Conservation (phyloP, 2,888 invertebrate species). For the Ariolimax columbianus region DNA sequence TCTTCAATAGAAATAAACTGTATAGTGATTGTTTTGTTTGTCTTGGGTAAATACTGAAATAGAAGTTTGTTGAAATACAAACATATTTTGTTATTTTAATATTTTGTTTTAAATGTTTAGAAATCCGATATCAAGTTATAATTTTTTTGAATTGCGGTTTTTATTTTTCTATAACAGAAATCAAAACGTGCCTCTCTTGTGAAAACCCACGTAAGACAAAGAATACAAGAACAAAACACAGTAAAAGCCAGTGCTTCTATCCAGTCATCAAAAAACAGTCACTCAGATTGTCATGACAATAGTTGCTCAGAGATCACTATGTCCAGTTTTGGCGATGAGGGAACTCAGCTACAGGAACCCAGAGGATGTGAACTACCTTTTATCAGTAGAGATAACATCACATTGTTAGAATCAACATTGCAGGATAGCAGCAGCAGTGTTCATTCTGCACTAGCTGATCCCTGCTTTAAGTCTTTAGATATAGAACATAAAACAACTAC, state of each 20-base stretch:
- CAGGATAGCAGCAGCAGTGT: not conserved
- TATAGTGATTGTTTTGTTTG: too few relatives aligned
- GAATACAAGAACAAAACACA: conserved; percentile 50
- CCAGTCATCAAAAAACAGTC: not conserved
- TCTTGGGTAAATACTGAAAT: too few relatives aligned
- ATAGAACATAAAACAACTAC: not conserved
- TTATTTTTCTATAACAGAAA: conserved; percentile 59
- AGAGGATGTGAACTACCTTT: not conserved
- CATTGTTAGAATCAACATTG: not conserved
- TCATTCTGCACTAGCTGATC: not conserved
- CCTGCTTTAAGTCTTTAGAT: not conserved
- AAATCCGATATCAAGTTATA: not conserved
- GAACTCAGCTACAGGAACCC: not conserved
- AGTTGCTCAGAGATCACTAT: not conserved
- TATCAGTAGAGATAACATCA: not conserved
- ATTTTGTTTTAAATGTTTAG: not conserved
- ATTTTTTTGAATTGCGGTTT: not conserved
- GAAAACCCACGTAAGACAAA: conserved; percentile 65
- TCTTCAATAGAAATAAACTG: too few relatives aligned
- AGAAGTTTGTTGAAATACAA: too few relatives aligned
- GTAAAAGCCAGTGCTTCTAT: conserved; percentile 37
- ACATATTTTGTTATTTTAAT: not conserved
- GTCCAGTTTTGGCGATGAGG: not conserved
- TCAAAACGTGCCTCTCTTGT: conserved; percentile 57
- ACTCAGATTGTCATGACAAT: not conserved